These are phyloP conservation scores for Acheta domesticus DNA, from an alignment of 2,888 invertebrate species.

Conservation along the genomic window DNA sequence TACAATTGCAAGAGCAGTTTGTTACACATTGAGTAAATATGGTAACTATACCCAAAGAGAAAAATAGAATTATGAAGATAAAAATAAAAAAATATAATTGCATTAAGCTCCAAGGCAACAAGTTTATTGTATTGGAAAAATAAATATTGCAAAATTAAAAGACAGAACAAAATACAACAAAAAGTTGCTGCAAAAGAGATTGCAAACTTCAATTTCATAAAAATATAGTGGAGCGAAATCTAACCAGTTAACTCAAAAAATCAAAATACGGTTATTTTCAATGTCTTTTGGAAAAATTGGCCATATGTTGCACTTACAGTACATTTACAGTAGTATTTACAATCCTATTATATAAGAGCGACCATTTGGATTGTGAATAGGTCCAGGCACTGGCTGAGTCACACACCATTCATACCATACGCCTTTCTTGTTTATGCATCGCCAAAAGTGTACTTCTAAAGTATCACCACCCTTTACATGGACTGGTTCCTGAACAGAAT, in stretches of 20 bases:
- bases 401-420: conserved; percentile 97
- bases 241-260: background rate
- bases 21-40: too few relatives aligned
- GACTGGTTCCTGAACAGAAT: conserved; percentile 62
- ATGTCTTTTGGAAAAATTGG: conserved; percentile 19
- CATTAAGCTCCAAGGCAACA: too few relatives aligned
- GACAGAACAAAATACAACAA: too few relatives aligned
- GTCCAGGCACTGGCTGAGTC: conserved; percentile 56
- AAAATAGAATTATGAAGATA: too few relatives aligned
- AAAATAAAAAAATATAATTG: too few relatives aligned
- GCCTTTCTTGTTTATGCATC: conserved; percentile 70
- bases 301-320: conserved; percentile 20
- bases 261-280: background rate
- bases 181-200: too few relatives aligned
- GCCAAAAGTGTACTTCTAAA: conserved; percentile 83
- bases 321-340: conserved; percentile 38
- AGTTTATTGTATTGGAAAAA: too few relatives aligned
- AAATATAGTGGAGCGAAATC: too few relatives aligned
- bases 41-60: too few relatives aligned
- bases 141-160: too few relatives aligned
- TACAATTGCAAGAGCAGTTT: too few relatives aligned
- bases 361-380: conserved; percentile 71
- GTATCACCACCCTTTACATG: conserved; percentile 65
- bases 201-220: too few relatives aligned
- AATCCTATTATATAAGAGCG: conserved; percentile 68